Conservation (phyloP, 2,797 vertebrate genomes). For the Sebastes taczanowskii region DNA sequence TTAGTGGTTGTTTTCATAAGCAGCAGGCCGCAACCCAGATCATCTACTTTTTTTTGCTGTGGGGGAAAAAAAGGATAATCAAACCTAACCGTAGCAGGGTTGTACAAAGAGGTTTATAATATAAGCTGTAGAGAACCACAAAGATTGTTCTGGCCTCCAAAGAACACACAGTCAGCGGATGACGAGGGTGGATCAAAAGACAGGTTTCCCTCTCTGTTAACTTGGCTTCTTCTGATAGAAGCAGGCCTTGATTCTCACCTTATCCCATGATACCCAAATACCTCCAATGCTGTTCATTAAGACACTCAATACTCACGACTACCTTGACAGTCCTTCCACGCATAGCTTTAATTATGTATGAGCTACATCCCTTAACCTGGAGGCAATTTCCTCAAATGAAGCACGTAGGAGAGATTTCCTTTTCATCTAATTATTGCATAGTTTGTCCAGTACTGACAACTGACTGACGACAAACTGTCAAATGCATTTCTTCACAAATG, state of each 20-base stretch:
- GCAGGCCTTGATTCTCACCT: constrained; percentile 25
- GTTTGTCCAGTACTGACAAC: neutral
- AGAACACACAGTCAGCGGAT: constrained; percentile 57
- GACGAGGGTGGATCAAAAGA: constrained; percentile 58
- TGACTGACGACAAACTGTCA: neutral
- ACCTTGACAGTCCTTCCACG: neutral
- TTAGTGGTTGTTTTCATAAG: constrained; percentile 66
- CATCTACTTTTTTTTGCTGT: constrained; percentile 31
- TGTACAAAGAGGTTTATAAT: constrained; percentile 45
- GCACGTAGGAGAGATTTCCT: neutral
- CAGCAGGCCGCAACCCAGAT: constrained; percentile 37
- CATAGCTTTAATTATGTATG: neutral
- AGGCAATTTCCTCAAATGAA: constrained; percentile 1
- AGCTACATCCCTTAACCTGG: neutral
- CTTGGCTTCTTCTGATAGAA: constrained; percentile 17
- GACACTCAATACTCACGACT: neutral
- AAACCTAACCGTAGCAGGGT: constrained; percentile 16
- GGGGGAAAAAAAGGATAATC: constrained; percentile 30
- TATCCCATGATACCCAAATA: constrained; percentile 1
- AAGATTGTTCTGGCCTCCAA: constrained; percentile 46
- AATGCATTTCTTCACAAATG: neutral
- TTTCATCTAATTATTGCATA: neutral
- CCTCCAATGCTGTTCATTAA: neutral
- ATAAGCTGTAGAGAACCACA: constrained; percentile 55
- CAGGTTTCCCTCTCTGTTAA: constrained; percentile 31